Base-by-base conservation (phyloP, 2,113 vertebrate species). In the Lamprotornis superbus region DNA sequence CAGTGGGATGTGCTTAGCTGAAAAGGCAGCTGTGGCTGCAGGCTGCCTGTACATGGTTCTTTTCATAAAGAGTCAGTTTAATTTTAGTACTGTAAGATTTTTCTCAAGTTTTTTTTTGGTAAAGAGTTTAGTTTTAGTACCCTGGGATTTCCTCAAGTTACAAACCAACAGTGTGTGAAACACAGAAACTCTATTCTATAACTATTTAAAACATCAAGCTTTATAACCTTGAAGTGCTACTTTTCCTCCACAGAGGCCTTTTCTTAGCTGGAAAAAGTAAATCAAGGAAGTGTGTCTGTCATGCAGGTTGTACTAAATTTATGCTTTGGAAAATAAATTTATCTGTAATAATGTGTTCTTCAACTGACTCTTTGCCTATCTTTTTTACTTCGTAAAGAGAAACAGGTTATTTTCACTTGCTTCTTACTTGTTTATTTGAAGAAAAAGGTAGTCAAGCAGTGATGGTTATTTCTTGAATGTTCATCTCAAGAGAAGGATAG, bases 241-340 rank as follows among this genome's bases (percentile, higher is more conserved):
- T 86, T 87, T 95, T 94, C 56, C 57, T 91, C 53, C 69, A 87
- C 9, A 83, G 85, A 88, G 35, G 40, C 33, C 42, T 92, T 86
- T 90, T 63, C 78, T 83, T 49, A 39, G 46, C 8, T 73, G 65
- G 23, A 91, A 93, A 70, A 91, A 92, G 30, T 60, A 93, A 89
- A 92, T 33, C 64, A 92, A 93, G 85, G 76, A 96, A 92, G 31
- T 0, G 31, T 0, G 23, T 23, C 76, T 90, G 64, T 71, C 73
- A 64, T 60, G 30, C 37, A 79, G 18, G 27, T 22, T 69, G 44
- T 71, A 60, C 73, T 88, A 90, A 90, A 94, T 92, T 64, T 81
- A 59, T 52, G 59, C 39, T 52, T 40, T 33, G 49, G 28, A 49
- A 55, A 86, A 89, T 55, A 90, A 86, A 84, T 15, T 53, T 56